Base-by-base conservation (phyloP, 2,113 vertebrate genomes). In the Myotis brandtii region DNA sequence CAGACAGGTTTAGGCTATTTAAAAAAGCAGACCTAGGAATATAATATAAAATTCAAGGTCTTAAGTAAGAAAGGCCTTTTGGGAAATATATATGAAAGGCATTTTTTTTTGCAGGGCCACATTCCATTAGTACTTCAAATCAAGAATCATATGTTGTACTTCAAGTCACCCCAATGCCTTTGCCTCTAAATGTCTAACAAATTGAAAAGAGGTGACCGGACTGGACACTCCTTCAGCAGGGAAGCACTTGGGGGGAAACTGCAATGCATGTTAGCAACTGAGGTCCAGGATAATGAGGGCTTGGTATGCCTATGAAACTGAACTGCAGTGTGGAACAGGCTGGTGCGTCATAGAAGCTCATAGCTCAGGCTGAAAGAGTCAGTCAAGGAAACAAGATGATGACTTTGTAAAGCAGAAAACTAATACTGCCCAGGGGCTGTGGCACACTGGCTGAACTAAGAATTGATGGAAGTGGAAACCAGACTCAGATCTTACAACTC, bases 1-100 rank as follows among this genome's bases (percentile, higher is more conserved):
- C 73, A 86, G 89, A 91, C 46, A 89, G 10, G 64, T 88, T 92
- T 59, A 91, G 69, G 32, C 37, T 85, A 75, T 91, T 59, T 59
- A 9, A 94, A 95, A 95, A 96, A 81, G 86, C 92, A 13, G 50
- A 84, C 62, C 32, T 72, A 84, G 9, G 56, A 64, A 93, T 79
- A 62, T 92, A 91, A 96, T 93, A 95, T 93, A 94, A 94, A 86
- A 95, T 56, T 86, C 89, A 94, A 91, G 48, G 62, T 90, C 95
- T 96, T 95, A 81, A 34, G 34, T 94, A 72, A 93, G 46, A 95
- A 92, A 93, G 48, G 17, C 0, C 80, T 89, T 97, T 97, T 64
- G 56, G 46, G 91, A 96, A 96, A 95, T 96, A 92, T 16, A 5
- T 85, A 50, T 37, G 48, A 86, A 79, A 97, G 37, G 25, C 52